phyloP scores from a whole-genome alignment of 2,797 vertebrate genomes.

The Pseudopleuronectes americanus region DNA sequence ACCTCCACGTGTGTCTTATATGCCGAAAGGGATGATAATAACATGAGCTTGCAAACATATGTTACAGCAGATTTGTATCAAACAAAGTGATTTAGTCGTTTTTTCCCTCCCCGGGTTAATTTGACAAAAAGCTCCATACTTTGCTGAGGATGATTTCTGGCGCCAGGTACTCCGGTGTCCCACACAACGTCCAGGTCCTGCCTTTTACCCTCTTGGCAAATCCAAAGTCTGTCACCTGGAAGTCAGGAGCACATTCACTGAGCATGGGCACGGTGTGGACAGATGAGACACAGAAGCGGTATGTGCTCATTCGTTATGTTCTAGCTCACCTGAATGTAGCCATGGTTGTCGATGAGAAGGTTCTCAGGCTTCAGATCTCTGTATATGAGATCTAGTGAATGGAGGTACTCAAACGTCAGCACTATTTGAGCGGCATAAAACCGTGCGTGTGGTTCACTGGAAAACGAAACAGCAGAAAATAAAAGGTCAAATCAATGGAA shows the following conservation, averaged over 20 bases:
- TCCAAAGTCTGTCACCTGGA: slow-evolving; percentile 88
- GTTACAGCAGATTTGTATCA: no score
- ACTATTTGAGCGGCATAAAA: slow-evolving; percentile 99
- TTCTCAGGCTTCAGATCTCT: slow-evolving; percentile 99
- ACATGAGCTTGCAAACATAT: no score
- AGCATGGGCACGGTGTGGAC: background rate
- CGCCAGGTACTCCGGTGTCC: slow-evolving; percentile 98
- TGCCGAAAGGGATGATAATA: background rate
- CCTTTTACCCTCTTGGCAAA: slow-evolving; percentile 99
- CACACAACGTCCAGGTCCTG: slow-evolving; percentile 99
- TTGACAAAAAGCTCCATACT: slow-evolving; percentile 73
- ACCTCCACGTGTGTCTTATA: background rate
- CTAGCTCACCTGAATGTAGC: slow-evolving; percentile 94
- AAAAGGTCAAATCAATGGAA: background rate
- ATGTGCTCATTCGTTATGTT: background rate
- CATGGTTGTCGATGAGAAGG: slow-evolving; percentile 98
- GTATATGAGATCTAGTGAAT: slow-evolving; percentile 99
- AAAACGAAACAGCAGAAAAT: slow-evolving; percentile 11
- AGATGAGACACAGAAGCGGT: background rate
- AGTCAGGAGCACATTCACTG: background rate
- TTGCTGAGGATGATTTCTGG: slow-evolving; percentile 99
- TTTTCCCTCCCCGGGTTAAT: no score
- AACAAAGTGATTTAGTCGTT: no score
- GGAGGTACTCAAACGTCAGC: slow-evolving; percentile 99
- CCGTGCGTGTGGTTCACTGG: slow-evolving; percentile 96